phyloP scores from a whole-genome alignment of 1,140 invertebrate genomes.

The Micrasema minimum region DNA sequence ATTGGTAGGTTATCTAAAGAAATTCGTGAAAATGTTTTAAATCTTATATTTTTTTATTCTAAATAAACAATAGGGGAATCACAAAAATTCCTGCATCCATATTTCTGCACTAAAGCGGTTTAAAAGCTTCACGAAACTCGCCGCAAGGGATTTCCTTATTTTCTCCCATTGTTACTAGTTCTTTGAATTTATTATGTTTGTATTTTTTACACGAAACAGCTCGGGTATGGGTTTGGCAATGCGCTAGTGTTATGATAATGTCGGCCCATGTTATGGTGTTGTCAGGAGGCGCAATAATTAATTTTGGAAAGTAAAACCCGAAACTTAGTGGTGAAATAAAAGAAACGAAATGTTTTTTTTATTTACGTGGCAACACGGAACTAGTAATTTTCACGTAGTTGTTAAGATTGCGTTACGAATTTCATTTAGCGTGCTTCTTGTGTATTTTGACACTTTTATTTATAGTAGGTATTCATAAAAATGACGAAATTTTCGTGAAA shows the following conservation, averaged over 20 bases:
- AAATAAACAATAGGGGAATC: no score
- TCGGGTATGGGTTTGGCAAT: not conserved
- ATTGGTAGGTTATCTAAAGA: no score
- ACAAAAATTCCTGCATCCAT: no score
- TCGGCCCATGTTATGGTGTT: not conserved
- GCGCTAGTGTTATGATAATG: slow-evolving; percentile 17
- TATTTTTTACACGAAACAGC: not conserved
- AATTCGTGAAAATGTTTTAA: no score
- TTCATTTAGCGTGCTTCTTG: no score
- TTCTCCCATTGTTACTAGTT: slow-evolving; percentile 8
- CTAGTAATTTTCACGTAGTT: no score
- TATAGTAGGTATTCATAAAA: no score
- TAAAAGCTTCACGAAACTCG: slow-evolving; percentile 7
- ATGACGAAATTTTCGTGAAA: no score
- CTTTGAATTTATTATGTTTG: not conserved
- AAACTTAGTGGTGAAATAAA: slow-evolving; percentile 1
- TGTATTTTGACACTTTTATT: no score
- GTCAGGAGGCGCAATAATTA: not conserved
- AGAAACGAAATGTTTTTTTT: not conserved
- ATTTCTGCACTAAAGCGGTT: slow-evolving; percentile 1
- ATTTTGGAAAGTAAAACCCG: not conserved
- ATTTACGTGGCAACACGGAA: no score
- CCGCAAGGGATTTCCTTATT: slow-evolving; percentile 14
- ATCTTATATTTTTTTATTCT: no score
- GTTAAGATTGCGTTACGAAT: no score